Conservation (phyloP, 1,140 invertebrate species). For the Brachionus koreanus region DNA sequence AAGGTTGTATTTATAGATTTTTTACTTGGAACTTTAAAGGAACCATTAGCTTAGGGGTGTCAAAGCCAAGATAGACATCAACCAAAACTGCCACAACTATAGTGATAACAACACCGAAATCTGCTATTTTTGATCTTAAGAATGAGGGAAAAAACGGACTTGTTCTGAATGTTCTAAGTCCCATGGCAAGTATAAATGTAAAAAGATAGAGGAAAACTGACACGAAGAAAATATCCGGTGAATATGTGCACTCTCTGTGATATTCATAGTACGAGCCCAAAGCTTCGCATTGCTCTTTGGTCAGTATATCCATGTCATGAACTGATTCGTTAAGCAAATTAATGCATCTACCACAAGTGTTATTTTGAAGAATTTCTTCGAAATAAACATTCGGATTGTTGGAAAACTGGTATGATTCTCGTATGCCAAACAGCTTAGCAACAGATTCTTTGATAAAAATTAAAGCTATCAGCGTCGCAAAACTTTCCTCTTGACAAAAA, state of each 20-base stretch:
- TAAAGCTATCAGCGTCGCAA: slow-evolving; percentile 93
- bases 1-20: slow-evolving; percentile 46
- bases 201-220: slow-evolving; percentile 86
- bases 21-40: slow-evolving; percentile 57
- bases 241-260: slow-evolving; percentile 58
- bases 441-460: slow-evolving; percentile 97
- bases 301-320: background rate
- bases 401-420: background rate
- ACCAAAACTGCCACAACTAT: slow-evolving; percentile 82
- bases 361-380: background rate
- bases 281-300: background rate
- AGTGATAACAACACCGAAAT: slow-evolving; percentile 95
- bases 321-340: background rate
- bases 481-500: slow-evolving; percentile 77
- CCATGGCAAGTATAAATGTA: slow-evolving; percentile 82
- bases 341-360: slow-evolving; percentile 11
- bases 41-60: slow-evolving; percentile 90
- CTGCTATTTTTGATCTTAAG: slow-evolving; percentile 82
- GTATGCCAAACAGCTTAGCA: slow-evolving; percentile 56
- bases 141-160: slow-evolving; percentile 92
- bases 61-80: slow-evolving; percentile 76
- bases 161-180: slow-evolving; percentile 87
- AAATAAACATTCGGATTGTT: slow-evolving; percentile 10
- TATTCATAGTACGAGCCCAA: background rate
- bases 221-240: slow-evolving; percentile 92